Base-by-base conservation (phyloP, 2,113 vertebrate species). In the Peucedramus taeniatus region DNA sequence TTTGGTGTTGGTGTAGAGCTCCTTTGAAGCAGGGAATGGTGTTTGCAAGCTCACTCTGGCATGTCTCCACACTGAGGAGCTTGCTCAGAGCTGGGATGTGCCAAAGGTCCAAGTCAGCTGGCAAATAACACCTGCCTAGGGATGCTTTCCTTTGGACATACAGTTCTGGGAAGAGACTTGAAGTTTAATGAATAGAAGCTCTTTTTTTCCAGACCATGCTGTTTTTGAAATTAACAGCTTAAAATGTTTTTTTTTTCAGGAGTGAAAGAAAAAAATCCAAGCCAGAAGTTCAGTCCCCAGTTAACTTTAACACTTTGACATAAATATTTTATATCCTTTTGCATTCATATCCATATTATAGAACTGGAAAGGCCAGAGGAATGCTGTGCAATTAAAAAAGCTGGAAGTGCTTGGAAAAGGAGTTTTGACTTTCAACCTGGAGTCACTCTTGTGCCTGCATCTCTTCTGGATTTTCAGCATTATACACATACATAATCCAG, bases 41-140 rank as follows among this genome's bases (percentile, higher is more conserved):
- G 47, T 70, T 80, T 94, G 87, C 50, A 50, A 90, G 71, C 19
- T 85, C 81, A 59, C 81, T 66, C 40, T 1, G 8, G 60, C 13
- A 5, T 6, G 1, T 54, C 42, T 14, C 71, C 31, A 24, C 0
- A 1, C 53, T 0, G 0, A 83, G 30, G 70, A 56, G 64, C 40
- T 89, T 64, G 66, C 79, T 86, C 0, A 0, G 56, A 94, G 72
- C 69, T 85, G 83, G 21, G 50, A 95, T 54, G 31, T 33, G 76
- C 49, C 26, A 20, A 83, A 94, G 35, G 76, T 85, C 75, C 71
- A n/a, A 82, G 74, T 65, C 60, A 86, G 50, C 60, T 74, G 66
- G 68, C 71, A 93, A 86, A 20, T 37, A 79, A 35, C 66, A 80
- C 51, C 87, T 90, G 85, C 71, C 56, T 77, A 24, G 69, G 47